Base-by-base conservation (phyloP, 2,797 vertebrate species). In the Falco berigora region DNA sequence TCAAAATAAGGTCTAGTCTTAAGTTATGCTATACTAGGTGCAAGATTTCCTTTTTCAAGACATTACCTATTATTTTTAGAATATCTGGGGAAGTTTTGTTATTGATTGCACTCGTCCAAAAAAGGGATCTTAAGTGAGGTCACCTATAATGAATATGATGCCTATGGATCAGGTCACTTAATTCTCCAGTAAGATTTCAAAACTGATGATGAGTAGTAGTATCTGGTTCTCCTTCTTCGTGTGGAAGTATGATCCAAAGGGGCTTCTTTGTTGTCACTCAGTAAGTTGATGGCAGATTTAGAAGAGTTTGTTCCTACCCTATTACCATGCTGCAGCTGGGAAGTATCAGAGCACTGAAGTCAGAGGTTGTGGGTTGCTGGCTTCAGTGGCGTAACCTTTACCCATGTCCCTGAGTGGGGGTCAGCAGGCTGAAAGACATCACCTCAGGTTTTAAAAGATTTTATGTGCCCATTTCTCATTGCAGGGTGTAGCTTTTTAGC, bases 31-130 rank as follows among this genome's bases (percentile, higher is more conserved):
- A 8, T 20, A 9, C 52, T 52, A 69, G 61, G 28, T 88, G 36
- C 44, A 94, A 89, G 77, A 61, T 72, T 55, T 83, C 24, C 52
- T 94, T 13, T 93, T 91, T 74, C 53, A 92, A 88, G 56, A 90
- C 88, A 56, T 38, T 46, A 24, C 17, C 6, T 74, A 7, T 55
- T 83, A 76, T 77, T 91, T 86, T 94, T 78, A 83, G 76, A 82
- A 34, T 67, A 58, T 50, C 63, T 58, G 13, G 53, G 36, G 24
- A 88, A 59, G 28, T 47, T 94, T 68, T 74, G 40, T 86, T 77
- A 56, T 68, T 91, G 36, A 30, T 63, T 77, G 18, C 10, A 28
- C 10, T 84, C 2, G 1, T 40, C 34, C 44, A 61, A 50, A 88
- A 78, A n/a, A 27, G 38, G 5, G 23, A 38, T 85, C 28, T 73